phyloP scores from a whole-genome alignment of 2,888 invertebrate species.

The Hypsopygia costalis region DNA sequence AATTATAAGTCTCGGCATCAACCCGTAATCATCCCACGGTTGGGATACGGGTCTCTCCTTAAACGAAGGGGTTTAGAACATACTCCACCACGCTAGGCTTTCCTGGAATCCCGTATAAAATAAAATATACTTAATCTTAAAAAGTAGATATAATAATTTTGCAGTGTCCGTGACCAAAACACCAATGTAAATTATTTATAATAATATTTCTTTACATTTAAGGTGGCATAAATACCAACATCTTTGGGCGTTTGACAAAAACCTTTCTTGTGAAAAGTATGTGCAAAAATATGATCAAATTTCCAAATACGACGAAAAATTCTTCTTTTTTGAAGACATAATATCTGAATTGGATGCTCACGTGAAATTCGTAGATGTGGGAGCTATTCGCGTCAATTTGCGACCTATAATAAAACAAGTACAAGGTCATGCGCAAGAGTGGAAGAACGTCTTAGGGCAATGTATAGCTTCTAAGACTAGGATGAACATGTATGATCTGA shows the following conservation, averaged over 20 bases:
- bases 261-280: slow-evolving; percentile 88
- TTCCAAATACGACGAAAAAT: slow-evolving; percentile 88
- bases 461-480: slow-evolving; percentile 84
- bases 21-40: too few species aligned
- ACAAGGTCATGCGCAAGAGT: slow-evolving; percentile 87
- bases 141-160: too few species aligned
- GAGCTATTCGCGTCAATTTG: slow-evolving; percentile 87
- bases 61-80: too few species aligned
- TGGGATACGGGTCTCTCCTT: too few species aligned
- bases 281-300: slow-evolving; percentile 79
- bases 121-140: too few species aligned
- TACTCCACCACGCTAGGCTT: too few species aligned
- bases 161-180: too few species aligned
- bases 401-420: slow-evolving; percentile 83
- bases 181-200: too few species aligned
- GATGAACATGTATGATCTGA: slow-evolving; percentile 84
- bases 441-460: slow-evolving; percentile 88
- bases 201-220: slow-evolving; percentile 9
- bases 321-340: slow-evolving; percentile 90
- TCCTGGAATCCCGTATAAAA: too few species aligned
- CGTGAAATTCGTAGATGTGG: slow-evolving; percentile 82
- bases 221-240: slow-evolving; percentile 88
- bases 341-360: slow-evolving; percentile 83
- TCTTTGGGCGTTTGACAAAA: slow-evolving; percentile 89
- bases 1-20: too few species aligned